Percentiles rank a stretch among this genome's conserved stretches.
These are phyloP conservation scores for Onychomys torridus DNA, from an alignment of 2,797 vertebrate genomes.

Conservation along the genomic window DNA sequence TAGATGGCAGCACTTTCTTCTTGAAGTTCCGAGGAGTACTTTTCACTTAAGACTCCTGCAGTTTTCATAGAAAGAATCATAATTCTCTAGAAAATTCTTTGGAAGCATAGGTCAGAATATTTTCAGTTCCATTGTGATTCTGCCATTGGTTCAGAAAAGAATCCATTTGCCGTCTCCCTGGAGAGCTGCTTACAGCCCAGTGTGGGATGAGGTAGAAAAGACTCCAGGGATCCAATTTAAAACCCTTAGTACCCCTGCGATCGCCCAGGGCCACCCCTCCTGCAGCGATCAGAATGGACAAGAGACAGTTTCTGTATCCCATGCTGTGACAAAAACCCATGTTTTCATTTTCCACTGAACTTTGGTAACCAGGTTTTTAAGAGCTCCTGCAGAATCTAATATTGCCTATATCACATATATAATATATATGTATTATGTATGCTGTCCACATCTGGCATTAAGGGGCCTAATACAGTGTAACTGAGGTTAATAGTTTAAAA, in stretches of 20 bases:
- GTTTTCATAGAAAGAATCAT: constrained; percentile 69
- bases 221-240: neutral
- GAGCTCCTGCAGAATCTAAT: neutral
- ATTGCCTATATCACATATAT: neutral
- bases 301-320: neutral
- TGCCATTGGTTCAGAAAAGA: constrained; percentile 50
- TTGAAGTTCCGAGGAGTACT: neutral
- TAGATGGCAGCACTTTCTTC: constrained; percentile 81
- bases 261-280: neutral
- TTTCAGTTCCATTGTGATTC: constrained; percentile 21
- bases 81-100: constrained; percentile 69
- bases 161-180: neutral
- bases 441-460: neutral
- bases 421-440: neutral
- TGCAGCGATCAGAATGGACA: neutral
- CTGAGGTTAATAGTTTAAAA: neutral
- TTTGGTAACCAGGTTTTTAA: neutral
- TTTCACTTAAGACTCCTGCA: neutral
- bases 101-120: constrained; percentile 43
- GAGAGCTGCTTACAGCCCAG: neutral
- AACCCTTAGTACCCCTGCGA: neutral
- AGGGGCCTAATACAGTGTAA: neutral
- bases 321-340: neutral
- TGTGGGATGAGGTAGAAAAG: neutral
- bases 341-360: neutral